Percentiles rank a stretch among this genome's conserved stretches.
Evolutionary conservation across 1,140 invertebrate genomes (phyloP).

Genomic region (Caenorhabditis elegans): DNA sequence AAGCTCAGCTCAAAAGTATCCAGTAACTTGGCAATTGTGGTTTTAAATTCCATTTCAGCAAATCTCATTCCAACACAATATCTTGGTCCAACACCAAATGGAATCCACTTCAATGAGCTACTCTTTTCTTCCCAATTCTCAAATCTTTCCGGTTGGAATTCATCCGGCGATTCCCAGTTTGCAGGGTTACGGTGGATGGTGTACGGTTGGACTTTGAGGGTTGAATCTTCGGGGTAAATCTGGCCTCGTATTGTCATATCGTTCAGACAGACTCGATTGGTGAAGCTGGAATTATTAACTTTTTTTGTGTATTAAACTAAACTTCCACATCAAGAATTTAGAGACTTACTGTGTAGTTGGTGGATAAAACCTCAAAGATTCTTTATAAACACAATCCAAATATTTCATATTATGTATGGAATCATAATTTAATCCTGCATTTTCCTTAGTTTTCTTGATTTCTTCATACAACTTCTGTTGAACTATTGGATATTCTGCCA

Average conservation of each 20-base stretch:
- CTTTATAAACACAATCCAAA: slow-evolving; percentile 68
- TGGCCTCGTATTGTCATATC: slow-evolving; percentile 61
- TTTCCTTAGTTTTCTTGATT: slow-evolving; percentile 50
- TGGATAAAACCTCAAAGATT: slow-evolving; percentile 63
- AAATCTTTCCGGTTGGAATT: slow-evolving; percentile 71
- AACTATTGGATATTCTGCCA: slow-evolving; percentile 67
- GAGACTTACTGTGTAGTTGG: slow-evolving; percentile 18
- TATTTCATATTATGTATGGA: slow-evolving; percentile 62
- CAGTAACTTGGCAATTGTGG: slow-evolving; percentile 67
- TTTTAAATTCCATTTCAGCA: slow-evolving; percentile 74
- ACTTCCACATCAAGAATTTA: background rate
- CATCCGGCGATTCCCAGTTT: slow-evolving; percentile 71
- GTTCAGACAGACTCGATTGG: slow-evolving; percentile 45
- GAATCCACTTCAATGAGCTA: slow-evolving; percentile 67
- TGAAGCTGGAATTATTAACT: no score
- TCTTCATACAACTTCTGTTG: slow-evolving; percentile 68
- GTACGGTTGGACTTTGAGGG: slow-evolving; percentile 72
- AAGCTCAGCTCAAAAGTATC: slow-evolving; percentile 8
- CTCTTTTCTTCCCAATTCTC: slow-evolving; percentile 23
- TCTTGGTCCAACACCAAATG: slow-evolving; percentile 71
- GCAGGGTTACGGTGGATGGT: slow-evolving; percentile 73
- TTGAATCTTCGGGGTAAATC: slow-evolving; percentile 70
- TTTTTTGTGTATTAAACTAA: no score
- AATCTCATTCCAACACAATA: slow-evolving; percentile 73
- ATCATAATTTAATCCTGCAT: slow-evolving; percentile 52